Evolutionary conservation across 2,797 vertebrate species (phyloP).

Genomic region (Leptatherina wallacei): DNA sequence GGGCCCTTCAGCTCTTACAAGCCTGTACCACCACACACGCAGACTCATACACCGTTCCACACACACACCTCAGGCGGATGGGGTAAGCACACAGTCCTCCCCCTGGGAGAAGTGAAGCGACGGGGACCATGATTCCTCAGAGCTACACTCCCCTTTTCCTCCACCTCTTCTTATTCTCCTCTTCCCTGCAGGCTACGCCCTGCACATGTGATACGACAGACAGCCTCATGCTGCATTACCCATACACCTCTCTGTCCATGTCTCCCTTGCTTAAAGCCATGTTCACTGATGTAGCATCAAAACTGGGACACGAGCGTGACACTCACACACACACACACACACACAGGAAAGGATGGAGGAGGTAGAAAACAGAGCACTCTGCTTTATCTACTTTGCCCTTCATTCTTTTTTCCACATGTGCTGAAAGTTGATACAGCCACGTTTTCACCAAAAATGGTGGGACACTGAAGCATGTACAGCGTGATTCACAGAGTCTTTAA

Average conservation of each 20-base stretch:
- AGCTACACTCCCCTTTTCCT: constrained; percentile 63
- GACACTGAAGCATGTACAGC: neutral
- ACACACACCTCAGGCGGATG: constrained; percentile 60
- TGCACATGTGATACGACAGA: constrained; percentile 75
- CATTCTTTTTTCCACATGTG: neutral
- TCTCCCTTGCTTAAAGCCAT: constrained; percentile 62
- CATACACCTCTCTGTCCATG: constrained; percentile 73
- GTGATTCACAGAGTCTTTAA: neutral
- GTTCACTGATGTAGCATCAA: constrained; percentile 62
- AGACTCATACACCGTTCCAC: constrained; percentile 20
- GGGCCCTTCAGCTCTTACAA: constrained; percentile 66
- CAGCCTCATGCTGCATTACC: constrained; percentile 75
- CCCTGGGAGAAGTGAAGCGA: constrained; percentile 64
- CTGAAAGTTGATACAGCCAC: neutral
- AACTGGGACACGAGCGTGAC: constrained; percentile 69
- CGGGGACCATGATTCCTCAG: constrained; percentile 68
- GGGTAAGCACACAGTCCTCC: constrained; percentile 62
- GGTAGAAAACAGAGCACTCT: neutral
- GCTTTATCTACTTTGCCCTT: neutral
- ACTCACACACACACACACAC: constrained; percentile 24
- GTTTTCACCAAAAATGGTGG: neutral
- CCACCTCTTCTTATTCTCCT: constrained; percentile 50
- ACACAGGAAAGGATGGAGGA: constrained; percentile 21
- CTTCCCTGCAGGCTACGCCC: constrained; percentile 61
- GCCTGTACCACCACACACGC: constrained; percentile 24